Evolutionary conservation across 2,888 invertebrate genomes (phyloP).

Genomic region (Morinoia aosen): DNA sequence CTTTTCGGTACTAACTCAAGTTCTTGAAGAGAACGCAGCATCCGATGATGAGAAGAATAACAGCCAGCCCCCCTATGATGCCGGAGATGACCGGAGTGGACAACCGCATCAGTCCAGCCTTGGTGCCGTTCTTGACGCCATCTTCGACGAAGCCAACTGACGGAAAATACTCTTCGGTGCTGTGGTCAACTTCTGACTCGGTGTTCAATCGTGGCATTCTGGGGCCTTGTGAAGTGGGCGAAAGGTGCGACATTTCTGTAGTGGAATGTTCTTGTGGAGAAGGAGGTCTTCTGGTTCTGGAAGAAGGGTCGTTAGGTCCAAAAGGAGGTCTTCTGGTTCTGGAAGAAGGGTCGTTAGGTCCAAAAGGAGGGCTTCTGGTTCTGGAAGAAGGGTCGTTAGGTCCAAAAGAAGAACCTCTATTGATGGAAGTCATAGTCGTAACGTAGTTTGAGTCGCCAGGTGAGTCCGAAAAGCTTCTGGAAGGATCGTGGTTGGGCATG

Average conservation of each 20-base stretch:
- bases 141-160: not conserved
- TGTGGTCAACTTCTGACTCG: not conserved
- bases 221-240: not conserved
- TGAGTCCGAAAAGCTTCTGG: not conserved
- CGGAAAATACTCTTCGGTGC: not conserved
- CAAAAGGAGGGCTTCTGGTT: not conserved
- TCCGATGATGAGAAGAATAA: slow-evolving; percentile 31
- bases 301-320: not conserved
- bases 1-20: not conserved
- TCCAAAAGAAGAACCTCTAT: not conserved
- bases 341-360: too few species aligned
- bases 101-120: not conserved
- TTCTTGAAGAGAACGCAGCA: slow-evolving; percentile 35
- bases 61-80: slow-evolving; percentile 8
- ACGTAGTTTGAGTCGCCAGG: not conserved
- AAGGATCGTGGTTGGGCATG: not conserved
- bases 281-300: not conserved
- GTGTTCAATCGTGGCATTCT: not conserved
- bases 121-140: not conserved
- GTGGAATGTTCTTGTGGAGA: not conserved
- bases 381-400: not conserved
- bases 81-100: not conserved
- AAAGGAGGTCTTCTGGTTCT: too few species aligned
- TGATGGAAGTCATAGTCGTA: not conserved
- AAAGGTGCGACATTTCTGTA: not conserved